Evolutionary conservation across 2,888 invertebrate genomes (phyloP), one percentile per base, ranked within the genome.

Genomic region (Ptilodon capucinus): DNA sequence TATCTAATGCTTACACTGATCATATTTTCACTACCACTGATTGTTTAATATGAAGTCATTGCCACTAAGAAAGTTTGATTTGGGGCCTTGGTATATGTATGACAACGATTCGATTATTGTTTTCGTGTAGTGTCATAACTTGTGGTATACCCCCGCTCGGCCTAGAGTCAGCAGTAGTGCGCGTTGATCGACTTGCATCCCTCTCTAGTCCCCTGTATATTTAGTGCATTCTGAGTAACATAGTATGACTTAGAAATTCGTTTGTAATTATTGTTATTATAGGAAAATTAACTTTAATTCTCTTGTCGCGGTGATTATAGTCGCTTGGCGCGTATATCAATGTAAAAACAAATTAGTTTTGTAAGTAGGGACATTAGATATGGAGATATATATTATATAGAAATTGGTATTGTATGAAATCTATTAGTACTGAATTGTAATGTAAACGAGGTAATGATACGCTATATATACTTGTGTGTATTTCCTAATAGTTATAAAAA

Each of bases 401-500:
- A 74, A 81, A 83, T 79, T 76, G 81, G 73, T 81, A 79, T 74
- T 78, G 79, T 84, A 77, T 80, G 46, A 53, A 58, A 74, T 69
- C 73, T 68, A 78, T 76, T 81, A 79, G 86, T 81, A 85, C 82
- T 86, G 86, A 85, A 76, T 74, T 72, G 57, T 80, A 73, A 76
- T 68, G 54, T 71, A 74, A n/a, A 67, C 58, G 61, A 58, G 66
- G 70, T 66, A 70, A 72, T 60, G 44, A 68, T 73, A 73, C 64
- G 76, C 72, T 74, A 72, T 73, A 76, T 76, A n/a, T n/a, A n/a
- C n/a, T n/a, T n/a, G 83, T 82, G 82, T 84, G 84, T 87, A 80
- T 79, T 83, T 81, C 85, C 79, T 86, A 81, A 86, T 87, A 86
- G 83, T 77, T 77, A 39, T 84, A 73, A 81, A 82, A 73, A 13